Evolutionary conservation across 1,140 invertebrate genomes (phyloP).

Genomic region (Atta cephalotes): DNA sequence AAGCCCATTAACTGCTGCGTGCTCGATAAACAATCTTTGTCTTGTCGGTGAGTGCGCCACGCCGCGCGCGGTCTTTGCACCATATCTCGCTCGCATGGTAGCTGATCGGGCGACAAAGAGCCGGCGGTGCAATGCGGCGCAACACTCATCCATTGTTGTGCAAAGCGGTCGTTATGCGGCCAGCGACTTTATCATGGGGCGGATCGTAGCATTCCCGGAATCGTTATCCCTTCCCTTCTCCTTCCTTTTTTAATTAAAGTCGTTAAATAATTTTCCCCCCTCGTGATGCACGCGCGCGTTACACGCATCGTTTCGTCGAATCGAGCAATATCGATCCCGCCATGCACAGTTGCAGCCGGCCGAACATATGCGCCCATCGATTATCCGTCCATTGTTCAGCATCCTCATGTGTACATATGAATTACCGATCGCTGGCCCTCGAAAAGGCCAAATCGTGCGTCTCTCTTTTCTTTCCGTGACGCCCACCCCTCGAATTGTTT

Average conservation of each 20-base stretch:
- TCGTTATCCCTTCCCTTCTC: background rate
- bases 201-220: slow-evolving; percentile 49
- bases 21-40: slow-evolving; percentile 67
- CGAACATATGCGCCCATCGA: slow-evolving; percentile 72
- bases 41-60: slow-evolving; percentile 27
- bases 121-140: slow-evolving; percentile 49
- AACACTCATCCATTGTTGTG: slow-evolving; percentile 67
- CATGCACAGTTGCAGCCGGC: slow-evolving; percentile 61
- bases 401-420: slow-evolving; percentile 65
- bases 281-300: slow-evolving; percentile 35
- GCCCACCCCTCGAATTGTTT: slow-evolving; percentile 49
- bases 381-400: slow-evolving; percentile 72
- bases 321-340: slow-evolving; percentile 64
- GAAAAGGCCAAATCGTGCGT: slow-evolving; percentile 53
- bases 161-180: slow-evolving; percentile 49
- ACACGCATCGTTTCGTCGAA: slow-evolving; percentile 48
- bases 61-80: slow-evolving; percentile 29
- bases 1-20: slow-evolving; percentile 64
- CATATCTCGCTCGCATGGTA: slow-evolving; percentile 66
- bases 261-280: slow-evolving; percentile 48
- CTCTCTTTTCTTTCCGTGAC: slow-evolving; percentile 15
- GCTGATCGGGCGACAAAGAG: slow-evolving; percentile 41
- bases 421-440: slow-evolving; percentile 76
- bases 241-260: slow-evolving; percentile 21
- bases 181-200: slow-evolving; percentile 27